A percentile compares a stretch with the other conserved stretches of the same genome.
Conservation (phyloP, 1,140 invertebrate genomes). For the Drosophila nasuta region DNA sequence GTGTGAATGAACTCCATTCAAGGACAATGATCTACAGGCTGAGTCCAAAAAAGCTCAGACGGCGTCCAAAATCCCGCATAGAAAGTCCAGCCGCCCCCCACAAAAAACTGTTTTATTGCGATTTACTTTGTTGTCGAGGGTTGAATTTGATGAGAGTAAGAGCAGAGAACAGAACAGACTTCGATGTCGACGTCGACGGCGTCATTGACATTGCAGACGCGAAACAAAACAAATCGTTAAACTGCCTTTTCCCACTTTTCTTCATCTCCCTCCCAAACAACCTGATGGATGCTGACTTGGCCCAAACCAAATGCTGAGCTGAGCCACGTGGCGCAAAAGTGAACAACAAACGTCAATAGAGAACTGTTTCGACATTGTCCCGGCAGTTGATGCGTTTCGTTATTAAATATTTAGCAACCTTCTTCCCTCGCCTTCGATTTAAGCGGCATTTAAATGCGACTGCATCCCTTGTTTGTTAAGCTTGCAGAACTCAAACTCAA, state of each 20-base stretch:
- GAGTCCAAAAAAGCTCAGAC: conserved; percentile 2
- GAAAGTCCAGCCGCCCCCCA: conserved; percentile 26
- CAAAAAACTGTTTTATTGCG: conserved; percentile 58
- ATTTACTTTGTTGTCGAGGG: conserved; percentile 71
- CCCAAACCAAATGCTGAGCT: not conserved
- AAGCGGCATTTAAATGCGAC: conserved; percentile 40
- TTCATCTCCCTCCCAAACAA: conserved; percentile 15
- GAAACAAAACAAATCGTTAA: conserved; percentile 80
- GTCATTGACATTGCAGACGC: conserved; percentile 77
- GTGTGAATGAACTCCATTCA: conserved; percentile 79
- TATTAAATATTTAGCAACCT: conserved; percentile 76
- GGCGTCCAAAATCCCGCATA: conserved; percentile 29
- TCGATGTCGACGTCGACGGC: conserved; percentile 43
- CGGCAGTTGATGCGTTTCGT: conserved; percentile 55
- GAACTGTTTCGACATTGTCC: conserved; percentile 58
- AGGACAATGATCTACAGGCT: conserved; percentile 79
- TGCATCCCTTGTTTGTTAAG: not conserved
- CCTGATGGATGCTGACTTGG: conserved; percentile 55
- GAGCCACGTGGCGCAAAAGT: conserved; percentile 47
- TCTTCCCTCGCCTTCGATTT: not conserved
- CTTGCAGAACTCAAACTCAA: not conserved
- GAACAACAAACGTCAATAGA: conserved; percentile 42
- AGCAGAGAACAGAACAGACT: conserved; percentile 49
- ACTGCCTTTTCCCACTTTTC: conserved; percentile 5
- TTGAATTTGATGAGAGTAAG: conserved; percentile 74